Evolutionary conservation across 2,888 invertebrate species (phyloP).

Genomic region (Meiosimyza platycephala): DNA sequence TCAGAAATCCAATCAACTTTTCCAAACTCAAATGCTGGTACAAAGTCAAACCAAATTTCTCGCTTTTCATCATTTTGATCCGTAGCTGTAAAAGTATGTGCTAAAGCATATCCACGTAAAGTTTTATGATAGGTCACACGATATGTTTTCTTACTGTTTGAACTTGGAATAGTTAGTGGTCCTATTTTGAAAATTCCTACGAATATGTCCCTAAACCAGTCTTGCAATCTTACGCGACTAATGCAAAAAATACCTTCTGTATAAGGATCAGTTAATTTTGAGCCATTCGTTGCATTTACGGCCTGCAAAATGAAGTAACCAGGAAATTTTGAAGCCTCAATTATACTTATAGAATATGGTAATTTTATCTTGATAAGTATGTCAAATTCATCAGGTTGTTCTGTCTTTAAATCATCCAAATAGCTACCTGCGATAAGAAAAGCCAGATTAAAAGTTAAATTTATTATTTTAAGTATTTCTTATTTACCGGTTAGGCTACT

Average conservation of each 20-base stretch:
- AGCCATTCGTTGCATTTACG: too few relatives aligned
- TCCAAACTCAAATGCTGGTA: constrained; percentile 52
- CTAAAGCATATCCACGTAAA: constrained; percentile 46
- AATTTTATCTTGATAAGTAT: constrained; percentile 48
- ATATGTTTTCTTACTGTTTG: neutral
- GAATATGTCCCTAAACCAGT: neutral
- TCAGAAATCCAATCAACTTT: constrained; percentile 39
- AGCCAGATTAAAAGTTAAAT: too few relatives aligned
- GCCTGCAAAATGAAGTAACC: constrained; percentile 31
- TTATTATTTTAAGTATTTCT: too few relatives aligned
- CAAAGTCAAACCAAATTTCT: constrained; percentile 53
- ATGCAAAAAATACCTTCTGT: neutral
- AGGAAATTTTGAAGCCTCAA: constrained; percentile 18
- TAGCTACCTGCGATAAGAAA: constrained; percentile 46
- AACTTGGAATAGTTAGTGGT: neutral
- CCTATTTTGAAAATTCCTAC: neutral
- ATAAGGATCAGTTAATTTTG: too few relatives aligned
- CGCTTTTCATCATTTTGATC: constrained; percentile 31
- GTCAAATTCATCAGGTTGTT: constrained; percentile 55
- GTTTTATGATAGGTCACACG: neutral
- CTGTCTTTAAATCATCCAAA: constrained; percentile 47
- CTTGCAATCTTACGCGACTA: neutral
- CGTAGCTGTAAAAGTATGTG: constrained; percentile 53
- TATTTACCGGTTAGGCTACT: constrained; percentile 5
- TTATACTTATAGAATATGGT: constrained; percentile 30